Conservation (phyloP, 2,888 invertebrate species). For the Eumacrocentrus americanus region DNA sequence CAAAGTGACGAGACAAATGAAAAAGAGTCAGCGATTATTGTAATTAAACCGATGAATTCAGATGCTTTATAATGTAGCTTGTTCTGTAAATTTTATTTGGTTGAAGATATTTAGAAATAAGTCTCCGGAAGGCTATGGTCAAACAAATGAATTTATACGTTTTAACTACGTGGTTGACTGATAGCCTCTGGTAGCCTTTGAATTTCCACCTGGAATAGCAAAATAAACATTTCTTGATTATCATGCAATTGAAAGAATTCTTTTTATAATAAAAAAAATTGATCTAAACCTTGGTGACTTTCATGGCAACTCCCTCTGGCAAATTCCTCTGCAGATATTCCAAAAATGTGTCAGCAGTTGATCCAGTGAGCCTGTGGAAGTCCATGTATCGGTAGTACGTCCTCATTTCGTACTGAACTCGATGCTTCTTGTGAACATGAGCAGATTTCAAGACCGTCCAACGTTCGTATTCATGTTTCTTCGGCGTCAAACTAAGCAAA, state of each 20-base stretch:
- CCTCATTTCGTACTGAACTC: conserved; percentile 93
- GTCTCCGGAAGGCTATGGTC: too few relatives aligned
- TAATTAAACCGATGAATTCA: conserved; percentile 41
- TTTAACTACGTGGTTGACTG: conserved; percentile 10
- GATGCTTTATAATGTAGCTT: not conserved
- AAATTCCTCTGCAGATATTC: conserved; percentile 97
- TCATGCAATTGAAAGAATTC: too few relatives aligned
- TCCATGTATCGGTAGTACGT: conserved; percentile 89
- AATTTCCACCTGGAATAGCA: conserved; percentile 5
- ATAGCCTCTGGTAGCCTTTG: conserved; percentile 43
- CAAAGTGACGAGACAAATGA: conserved; percentile 33
- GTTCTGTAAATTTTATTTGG: not conserved
- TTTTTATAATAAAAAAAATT: too few relatives aligned
- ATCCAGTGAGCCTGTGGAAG: conserved; percentile 86
- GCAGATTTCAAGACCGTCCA: conserved; percentile 85
- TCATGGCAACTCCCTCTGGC: conserved; percentile 96
- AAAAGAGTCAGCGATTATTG: conserved; percentile 39
- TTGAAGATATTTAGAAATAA: not conserved
- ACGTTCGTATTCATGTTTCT: conserved; percentile 70
- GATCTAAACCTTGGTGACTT: conserved; percentile 75
- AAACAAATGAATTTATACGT: not conserved
- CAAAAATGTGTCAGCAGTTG: conserved; percentile 92
- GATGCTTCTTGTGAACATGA: conserved; percentile 90
- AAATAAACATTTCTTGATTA: conserved; percentile 12
- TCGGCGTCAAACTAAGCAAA: conserved; percentile 71